phyloP scores from a whole-genome alignment of 2,797 vertebrate genomes.

The Melopsittacus undulatus region DNA sequence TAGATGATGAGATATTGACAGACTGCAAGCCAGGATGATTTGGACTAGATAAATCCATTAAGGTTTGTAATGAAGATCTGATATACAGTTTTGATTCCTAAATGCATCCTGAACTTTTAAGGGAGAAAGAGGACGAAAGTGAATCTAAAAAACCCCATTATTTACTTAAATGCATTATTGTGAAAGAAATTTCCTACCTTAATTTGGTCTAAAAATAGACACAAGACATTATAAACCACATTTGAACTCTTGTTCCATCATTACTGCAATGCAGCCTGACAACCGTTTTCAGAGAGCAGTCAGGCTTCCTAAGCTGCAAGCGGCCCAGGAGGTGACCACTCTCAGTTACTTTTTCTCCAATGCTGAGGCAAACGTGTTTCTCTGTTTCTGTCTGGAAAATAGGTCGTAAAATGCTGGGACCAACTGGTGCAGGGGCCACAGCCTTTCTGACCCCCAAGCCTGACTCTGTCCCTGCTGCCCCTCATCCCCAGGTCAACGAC shows the following conservation, averaged over 20 bases:
- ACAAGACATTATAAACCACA: not conserved
- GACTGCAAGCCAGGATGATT: not conserved
- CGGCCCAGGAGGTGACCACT: not conserved
- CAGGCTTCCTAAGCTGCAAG: not conserved
- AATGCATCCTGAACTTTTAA: not conserved
- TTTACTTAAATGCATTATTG: not conserved
- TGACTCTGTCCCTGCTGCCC: not conserved
- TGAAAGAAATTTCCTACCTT: not conserved
- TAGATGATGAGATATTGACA: not conserved
- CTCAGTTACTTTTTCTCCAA: not conserved
- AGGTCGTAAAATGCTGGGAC: rapidly evolving
- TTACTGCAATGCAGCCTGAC: not conserved
- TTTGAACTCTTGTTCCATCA: not conserved
- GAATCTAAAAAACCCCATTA: not conserved
- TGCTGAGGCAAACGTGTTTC: not conserved
- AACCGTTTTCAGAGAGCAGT: not conserved
- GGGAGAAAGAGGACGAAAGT: not conserved
- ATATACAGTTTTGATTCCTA: not conserved
- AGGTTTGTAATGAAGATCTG: not conserved
- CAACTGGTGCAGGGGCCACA: not conserved
- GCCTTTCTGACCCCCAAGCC: not conserved
- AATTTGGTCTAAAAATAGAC: not conserved
- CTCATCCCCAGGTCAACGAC: not conserved
- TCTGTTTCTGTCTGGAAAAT: not conserved
- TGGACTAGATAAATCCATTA: not conserved